Conservation (phyloP, 2,888 invertebrate species). For the Polyploca ridens region DNA sequence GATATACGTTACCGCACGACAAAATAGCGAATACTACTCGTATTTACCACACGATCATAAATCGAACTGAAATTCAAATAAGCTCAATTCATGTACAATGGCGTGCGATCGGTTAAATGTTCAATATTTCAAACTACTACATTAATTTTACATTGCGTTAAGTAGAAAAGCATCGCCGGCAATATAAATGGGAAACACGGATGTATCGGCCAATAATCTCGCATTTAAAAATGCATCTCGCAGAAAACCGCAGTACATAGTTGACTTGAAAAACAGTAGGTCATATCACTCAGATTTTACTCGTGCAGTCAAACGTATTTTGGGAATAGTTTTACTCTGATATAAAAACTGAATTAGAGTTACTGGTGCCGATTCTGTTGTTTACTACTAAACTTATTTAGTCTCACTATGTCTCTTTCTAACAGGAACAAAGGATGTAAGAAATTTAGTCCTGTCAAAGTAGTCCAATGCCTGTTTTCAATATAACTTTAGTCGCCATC, state of each 20-base stretch:
- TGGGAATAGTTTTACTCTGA: too few species aligned
- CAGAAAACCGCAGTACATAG: slow-evolving; percentile 21
- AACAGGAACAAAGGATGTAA: too few species aligned
- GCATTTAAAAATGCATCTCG: slow-evolving; percentile 44
- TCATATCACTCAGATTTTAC: not conserved
- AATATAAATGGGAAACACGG: slow-evolving; percentile 24
- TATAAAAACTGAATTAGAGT: too few species aligned
- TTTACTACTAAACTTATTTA: too few species aligned
- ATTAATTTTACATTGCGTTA: not conserved
- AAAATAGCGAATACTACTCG: not conserved
- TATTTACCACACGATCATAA: not conserved
- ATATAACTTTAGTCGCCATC: too few species aligned
- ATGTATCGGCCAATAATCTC: slow-evolving; percentile 27
- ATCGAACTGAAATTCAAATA: not conserved
- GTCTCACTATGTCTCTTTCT: too few species aligned
- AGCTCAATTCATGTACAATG: not conserved
- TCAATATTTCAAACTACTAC: not conserved
- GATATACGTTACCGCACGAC: too few species aligned
- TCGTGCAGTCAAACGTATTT: not conserved
- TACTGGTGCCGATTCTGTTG: too few species aligned
- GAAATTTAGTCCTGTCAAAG: too few species aligned
- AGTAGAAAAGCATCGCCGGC: not conserved
- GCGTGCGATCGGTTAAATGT: not conserved
- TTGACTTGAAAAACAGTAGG: not conserved
- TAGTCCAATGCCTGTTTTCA: too few species aligned